phyloP scores from a whole-genome alignment of 1,140 invertebrate genomes.

The Ceratitis capitata region DNA sequence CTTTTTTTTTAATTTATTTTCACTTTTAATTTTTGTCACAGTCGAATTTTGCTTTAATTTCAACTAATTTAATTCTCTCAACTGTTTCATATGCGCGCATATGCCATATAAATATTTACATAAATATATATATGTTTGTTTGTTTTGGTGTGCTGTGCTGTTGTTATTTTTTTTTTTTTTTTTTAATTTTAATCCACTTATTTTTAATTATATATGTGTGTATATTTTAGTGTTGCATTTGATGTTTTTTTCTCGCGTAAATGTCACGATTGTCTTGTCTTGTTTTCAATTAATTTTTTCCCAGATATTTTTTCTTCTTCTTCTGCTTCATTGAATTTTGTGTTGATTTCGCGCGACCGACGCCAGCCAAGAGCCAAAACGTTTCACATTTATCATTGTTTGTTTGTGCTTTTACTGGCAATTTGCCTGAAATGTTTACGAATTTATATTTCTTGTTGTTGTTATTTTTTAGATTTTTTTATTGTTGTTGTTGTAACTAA shows the following conservation, averaged over 20 bases:
- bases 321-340: too few relatives aligned
- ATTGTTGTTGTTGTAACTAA: neutral
- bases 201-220: neutral
- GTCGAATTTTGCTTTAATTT: neutral
- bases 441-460: neutral
- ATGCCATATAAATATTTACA: neutral
- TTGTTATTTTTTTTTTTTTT: neutral
- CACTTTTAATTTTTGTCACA: neutral
- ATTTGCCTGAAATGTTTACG: neutral
- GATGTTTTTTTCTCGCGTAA: neutral
- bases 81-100: neutral
- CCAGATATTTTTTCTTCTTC: neutral
- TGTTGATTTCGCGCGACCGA: constrained; percentile 1
- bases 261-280: constrained; percentile 36
- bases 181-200: neutral
- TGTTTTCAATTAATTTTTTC: constrained; percentile 37
- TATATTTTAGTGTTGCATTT: neutral
- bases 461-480: neutral
- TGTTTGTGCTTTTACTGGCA: neutral
- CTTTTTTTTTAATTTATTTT: neutral
- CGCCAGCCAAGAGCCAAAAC: too few relatives aligned
- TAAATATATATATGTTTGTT: neutral
- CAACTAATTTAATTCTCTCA: neutral
- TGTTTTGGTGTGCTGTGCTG: neutral
- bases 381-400: neutral